phyloP scores from a whole-genome alignment of 2,113 vertebrate species.

The Corynorhinus townsendii region DNA sequence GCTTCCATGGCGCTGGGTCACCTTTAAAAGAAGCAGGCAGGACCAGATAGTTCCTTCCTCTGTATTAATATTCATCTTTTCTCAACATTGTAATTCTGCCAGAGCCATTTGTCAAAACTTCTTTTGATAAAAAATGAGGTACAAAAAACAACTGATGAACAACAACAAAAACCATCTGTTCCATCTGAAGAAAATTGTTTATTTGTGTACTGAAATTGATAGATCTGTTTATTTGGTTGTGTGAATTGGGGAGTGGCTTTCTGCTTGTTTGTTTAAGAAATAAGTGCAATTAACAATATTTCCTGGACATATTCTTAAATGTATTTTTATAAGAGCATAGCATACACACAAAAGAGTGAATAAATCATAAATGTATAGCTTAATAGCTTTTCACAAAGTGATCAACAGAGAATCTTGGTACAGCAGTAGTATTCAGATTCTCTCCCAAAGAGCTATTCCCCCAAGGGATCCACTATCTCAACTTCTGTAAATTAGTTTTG shows the following conservation, averaged over 20 bases:
- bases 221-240: constrained; percentile 12
- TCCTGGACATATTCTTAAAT: not conserved
- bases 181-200: not conserved
- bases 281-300: constrained; percentile 29
- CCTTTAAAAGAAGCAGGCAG: not conserved
- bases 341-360: not conserved
- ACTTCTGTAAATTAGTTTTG: not conserved
- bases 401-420: not conserved
- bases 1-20: not conserved
- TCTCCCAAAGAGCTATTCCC: not conserved
- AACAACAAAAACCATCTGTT: constrained; percentile 34
- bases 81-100: not conserved
- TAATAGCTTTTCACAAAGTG: not conserved
- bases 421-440: fast-evolving
- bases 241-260: not conserved
- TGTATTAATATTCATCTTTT: constrained; percentile 21
- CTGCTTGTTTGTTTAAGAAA: constrained; percentile 14
- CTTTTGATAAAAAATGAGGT: constrained; percentile 31
- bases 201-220: constrained; percentile 50
- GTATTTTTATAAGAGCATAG: not conserved
- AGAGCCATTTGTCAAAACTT: constrained; percentile 48
- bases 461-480: not conserved
- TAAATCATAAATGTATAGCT: not conserved
- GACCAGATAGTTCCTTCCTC: not conserved
- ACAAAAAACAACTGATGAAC: constrained; percentile 30